Conservation (phyloP, 2,888 invertebrate genomes). For the Phalera bucephala region DNA sequence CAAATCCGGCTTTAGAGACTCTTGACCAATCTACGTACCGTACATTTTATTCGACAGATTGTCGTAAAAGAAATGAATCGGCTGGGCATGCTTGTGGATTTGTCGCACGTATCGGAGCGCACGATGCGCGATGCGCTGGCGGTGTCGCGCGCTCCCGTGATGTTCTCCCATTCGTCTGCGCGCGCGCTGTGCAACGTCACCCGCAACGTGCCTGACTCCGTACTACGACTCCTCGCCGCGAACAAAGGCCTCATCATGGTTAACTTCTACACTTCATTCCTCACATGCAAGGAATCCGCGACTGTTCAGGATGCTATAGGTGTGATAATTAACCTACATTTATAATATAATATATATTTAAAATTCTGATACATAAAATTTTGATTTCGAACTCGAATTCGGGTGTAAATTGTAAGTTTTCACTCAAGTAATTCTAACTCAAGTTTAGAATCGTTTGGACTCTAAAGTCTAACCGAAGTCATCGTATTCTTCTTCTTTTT, state of each 20-base stretch:
- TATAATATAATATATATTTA: too few relatives aligned
- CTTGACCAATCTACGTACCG: too few relatives aligned
- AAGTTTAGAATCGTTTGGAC: too few relatives aligned
- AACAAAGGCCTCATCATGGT: constrained; percentile 94
- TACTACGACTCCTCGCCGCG: constrained; percentile 87
- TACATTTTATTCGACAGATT: constrained; percentile 69
- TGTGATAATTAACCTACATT: constrained; percentile 70
- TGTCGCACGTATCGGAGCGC: constrained; percentile 90
- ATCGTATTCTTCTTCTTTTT: too few relatives aligned
- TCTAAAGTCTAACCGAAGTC: too few relatives aligned
- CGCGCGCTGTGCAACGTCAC: constrained; percentile 91
- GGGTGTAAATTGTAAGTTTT: too few relatives aligned
- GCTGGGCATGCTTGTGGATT: constrained; percentile 93
- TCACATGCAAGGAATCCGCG: constrained; percentile 88
- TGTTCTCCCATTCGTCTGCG: constrained; percentile 94
- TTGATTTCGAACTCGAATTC: too few relatives aligned
- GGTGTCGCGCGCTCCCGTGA: constrained; percentile 90
- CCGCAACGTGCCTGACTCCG: constrained; percentile 91
- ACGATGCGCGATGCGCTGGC: constrained; percentile 92
- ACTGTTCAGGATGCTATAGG: constrained; percentile 92
- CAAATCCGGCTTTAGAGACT: too few relatives aligned
- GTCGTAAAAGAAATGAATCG: constrained; percentile 95
- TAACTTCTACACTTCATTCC: constrained; percentile 91
- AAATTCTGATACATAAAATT: background rate
- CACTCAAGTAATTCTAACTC: too few relatives aligned